A percentile compares a stretch with the other conserved stretches of the same genome.
These are phyloP conservation scores for Mallotus villosus DNA, from an alignment of 2,797 vertebrate species.

Conservation along the genomic window DNA sequence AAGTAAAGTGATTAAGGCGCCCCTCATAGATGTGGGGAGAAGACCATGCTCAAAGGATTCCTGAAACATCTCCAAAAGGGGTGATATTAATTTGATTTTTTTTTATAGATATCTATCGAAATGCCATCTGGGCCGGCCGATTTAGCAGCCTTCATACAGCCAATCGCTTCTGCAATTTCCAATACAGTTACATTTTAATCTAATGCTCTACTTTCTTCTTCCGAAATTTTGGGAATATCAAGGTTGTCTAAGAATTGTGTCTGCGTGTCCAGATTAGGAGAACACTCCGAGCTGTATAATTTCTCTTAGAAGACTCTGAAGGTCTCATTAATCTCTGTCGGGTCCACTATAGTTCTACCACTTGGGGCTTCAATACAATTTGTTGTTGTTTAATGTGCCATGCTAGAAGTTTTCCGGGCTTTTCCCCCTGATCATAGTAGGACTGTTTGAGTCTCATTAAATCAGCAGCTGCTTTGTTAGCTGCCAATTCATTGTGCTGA, in stretches of 20 bases:
- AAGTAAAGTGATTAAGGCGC: conserved; percentile 12
- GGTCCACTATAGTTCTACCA: conserved; percentile 14
- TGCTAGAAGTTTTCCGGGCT: conserved; percentile 12
- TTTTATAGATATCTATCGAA: conserved; percentile 21
- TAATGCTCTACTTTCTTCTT: background rate
- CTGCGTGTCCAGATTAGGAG: background rate
- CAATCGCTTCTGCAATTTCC: conserved; percentile 10
- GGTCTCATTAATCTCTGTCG: conserved; percentile 10
- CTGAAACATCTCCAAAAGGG: conserved; percentile 19
- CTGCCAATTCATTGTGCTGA: conserved; percentile 19
- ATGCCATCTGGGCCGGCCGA: conserved; percentile 12
- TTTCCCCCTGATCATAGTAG: conserved; percentile 22
- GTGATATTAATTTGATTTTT: conserved; percentile 14
- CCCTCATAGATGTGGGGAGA: conserved; percentile 11
- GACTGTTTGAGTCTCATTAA: conserved; percentile 21
- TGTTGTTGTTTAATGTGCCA: conserved; percentile 26
- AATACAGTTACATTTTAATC: conserved; percentile 2
- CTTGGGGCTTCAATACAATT: conserved; percentile 9
- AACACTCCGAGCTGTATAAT: conserved; percentile 5
- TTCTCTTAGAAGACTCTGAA: conserved; percentile 12
- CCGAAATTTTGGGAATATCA: conserved; percentile 7
- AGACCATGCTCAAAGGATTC: conserved; percentile 11
- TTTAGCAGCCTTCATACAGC: conserved; percentile 9
- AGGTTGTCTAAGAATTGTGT: background rate
- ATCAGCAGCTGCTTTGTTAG: conserved; percentile 10